Evolutionary conservation across 2,888 invertebrate genomes (phyloP).

Genomic region (Archaeoteleia sp.): DNA sequence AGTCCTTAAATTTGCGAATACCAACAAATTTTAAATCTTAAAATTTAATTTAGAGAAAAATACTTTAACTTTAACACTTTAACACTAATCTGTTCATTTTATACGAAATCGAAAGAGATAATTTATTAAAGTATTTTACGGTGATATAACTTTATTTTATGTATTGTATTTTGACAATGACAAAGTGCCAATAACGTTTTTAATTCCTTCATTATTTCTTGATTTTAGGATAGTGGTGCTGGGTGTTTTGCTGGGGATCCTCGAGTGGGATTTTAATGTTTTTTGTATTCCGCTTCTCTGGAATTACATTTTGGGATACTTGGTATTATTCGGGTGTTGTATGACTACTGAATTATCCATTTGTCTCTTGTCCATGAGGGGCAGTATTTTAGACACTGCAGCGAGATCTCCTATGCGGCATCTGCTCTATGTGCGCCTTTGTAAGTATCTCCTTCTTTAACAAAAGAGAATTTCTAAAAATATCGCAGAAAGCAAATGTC

Average conservation of each 20-base stretch:
- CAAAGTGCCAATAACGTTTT: too few relatives aligned
- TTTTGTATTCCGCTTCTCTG: slow-evolving; percentile 77
- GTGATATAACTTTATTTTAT: too few relatives aligned
- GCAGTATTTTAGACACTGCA: slow-evolving; percentile 86
- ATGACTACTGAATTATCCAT: slow-evolving; percentile 83
- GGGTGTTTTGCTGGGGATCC: slow-evolving; percentile 77
- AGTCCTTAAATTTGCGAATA: too few relatives aligned
- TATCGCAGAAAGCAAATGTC: too few relatives aligned
- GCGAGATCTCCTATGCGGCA: slow-evolving; percentile 86
- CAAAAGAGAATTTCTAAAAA: too few relatives aligned
- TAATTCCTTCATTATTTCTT: slow-evolving; percentile 2
- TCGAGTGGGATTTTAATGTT: slow-evolving; percentile 77
- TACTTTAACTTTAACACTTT: too few relatives aligned
- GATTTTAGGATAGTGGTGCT: slow-evolving; percentile 79
- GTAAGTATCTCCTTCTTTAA: slow-evolving; percentile 76
- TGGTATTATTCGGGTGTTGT: slow-evolving; percentile 78
- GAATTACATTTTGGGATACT: slow-evolving; percentile 80
- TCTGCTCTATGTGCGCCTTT: slow-evolving; percentile 85
- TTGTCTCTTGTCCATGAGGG: slow-evolving; percentile 85
- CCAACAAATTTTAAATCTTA: too few relatives aligned
- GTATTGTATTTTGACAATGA: too few relatives aligned
- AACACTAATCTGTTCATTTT: too few relatives aligned
- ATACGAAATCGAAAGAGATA: too few relatives aligned
- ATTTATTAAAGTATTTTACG: too few relatives aligned
- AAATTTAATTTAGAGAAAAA: too few relatives aligned